A percentile compares a stretch with the other conserved stretches of the same genome.
These are phyloP conservation scores for Callocephalon fimbriatum DNA, from an alignment of 2,113 vertebrate species.

Conservation along the genomic window DNA sequence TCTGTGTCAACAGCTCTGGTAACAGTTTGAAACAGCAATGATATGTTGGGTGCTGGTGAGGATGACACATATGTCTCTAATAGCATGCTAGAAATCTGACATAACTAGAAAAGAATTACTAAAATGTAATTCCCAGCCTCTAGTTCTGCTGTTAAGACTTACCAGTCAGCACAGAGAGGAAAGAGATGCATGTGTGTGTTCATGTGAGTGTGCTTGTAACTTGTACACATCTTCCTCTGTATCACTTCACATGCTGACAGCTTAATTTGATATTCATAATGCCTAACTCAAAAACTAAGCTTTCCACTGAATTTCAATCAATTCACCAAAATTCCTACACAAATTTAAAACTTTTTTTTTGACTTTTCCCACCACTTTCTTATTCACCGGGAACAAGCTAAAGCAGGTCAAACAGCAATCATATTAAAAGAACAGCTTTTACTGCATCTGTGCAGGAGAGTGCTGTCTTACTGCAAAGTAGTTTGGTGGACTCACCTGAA, in stretches of 20 bases:
- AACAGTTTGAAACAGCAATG: constrained; percentile 88
- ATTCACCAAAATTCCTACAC: constrained; percentile 41
- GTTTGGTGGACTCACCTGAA: not conserved
- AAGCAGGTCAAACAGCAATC: not conserved
- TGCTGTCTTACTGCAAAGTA: not conserved
- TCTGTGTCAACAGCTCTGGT: constrained; percentile 85
- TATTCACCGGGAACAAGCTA: not conserved
- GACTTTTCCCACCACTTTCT: not conserved
- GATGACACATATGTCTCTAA: constrained; percentile 84
- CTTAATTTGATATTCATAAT: constrained; percentile 77
- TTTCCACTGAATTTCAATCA: constrained; percentile 71
- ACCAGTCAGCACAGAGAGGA: constrained; percentile 1
- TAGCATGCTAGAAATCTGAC: constrained; percentile 83
- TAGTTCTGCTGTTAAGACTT: constrained; percentile 54
- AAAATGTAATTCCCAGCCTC: constrained; percentile 74
- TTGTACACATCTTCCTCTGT: constrained; percentile 61
- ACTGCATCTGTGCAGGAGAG: not conserved
- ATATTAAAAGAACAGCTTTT: not conserved
- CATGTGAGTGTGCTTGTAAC: constrained; percentile 16
- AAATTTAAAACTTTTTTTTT: not conserved
- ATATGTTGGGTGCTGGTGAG: constrained; percentile 85
- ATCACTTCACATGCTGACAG: constrained; percentile 75
- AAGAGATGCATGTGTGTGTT: not conserved
- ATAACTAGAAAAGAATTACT: constrained; percentile 83
- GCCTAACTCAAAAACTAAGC: constrained; percentile 77